Conservation (phyloP, 1,140 invertebrate genomes). For the Carcinoscorpius rotundicauda region DNA sequence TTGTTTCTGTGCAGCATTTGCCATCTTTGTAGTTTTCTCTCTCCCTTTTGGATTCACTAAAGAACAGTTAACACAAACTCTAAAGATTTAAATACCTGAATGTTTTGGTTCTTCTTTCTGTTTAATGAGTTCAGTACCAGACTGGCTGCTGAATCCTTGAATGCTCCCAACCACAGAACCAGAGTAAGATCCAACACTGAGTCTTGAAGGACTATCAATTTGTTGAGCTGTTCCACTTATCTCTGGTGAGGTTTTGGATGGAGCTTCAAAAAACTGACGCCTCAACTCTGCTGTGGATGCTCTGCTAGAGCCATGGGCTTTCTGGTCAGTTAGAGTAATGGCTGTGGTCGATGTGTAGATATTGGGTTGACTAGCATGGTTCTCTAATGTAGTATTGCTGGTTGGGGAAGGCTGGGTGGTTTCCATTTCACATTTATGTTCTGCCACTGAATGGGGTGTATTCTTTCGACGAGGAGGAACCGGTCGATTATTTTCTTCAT, state of each 20-base stretch:
- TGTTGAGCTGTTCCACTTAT: too few species aligned
- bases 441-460: background rate
- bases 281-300: slow-evolving; percentile 18
- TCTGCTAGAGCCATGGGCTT: slow-evolving; percentile 6
- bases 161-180: too few species aligned
- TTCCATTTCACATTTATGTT: slow-evolving; percentile 4
- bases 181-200: too few species aligned
- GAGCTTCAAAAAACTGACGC: slow-evolving; percentile 24
- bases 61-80: too few species aligned
- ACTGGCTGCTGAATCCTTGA: too few species aligned
- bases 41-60: too few species aligned
- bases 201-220: too few species aligned
- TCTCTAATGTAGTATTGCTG: slow-evolving; percentile 7
- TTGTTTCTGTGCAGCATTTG: too few species aligned
- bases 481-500: background rate
- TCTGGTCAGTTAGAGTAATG: slow-evolving; percentile 17
- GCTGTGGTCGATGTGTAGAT: slow-evolving; percentile 17
- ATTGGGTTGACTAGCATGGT: slow-evolving; percentile 6
- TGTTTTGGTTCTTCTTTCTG: too few species aligned
- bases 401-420: slow-evolving; percentile 6
- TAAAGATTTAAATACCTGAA: too few species aligned
- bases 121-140: too few species aligned
- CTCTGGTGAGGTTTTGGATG: background rate
- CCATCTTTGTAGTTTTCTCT: too few species aligned
- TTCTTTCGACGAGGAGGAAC: background rate